Conservation (phyloP, 1,140 invertebrate species). For the Chlorops oryzae region DNA sequence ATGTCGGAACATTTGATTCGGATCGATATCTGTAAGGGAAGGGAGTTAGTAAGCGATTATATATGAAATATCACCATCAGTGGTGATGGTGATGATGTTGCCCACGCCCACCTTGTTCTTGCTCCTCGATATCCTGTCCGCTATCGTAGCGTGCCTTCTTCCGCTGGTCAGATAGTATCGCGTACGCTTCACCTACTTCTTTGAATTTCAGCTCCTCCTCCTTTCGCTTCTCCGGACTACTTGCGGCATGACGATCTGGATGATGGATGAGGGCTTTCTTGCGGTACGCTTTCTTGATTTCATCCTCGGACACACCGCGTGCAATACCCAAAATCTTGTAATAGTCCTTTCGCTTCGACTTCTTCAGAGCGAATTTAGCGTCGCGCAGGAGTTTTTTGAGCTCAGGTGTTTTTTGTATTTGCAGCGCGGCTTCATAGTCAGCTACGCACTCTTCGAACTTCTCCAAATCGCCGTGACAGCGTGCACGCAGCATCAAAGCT, state of each 20-base stretch:
- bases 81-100: too few species aligned
- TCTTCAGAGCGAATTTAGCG: constrained; percentile 81
- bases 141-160: constrained; percentile 89
- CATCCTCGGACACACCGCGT: constrained; percentile 80
- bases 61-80: neutral
- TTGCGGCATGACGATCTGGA: constrained; percentile 86
- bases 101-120: constrained; percentile 28
- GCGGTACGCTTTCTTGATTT: constrained; percentile 94
- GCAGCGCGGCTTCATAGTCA: constrained; percentile 83
- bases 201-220: constrained; percentile 95
- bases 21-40: constrained; percentile 35
- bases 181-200: constrained; percentile 95
- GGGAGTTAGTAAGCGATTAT: constrained; percentile 9
- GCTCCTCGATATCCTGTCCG: constrained; percentile 79
- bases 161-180: constrained; percentile 85
- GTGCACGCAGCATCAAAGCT: constrained; percentile 77
- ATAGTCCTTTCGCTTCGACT: constrained; percentile 94
- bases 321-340: constrained; percentile 91
- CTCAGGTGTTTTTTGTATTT: constrained; percentile 77
- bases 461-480: constrained; percentile 76
- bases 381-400: constrained; percentile 71
- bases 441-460: constrained; percentile 84
- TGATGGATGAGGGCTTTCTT: constrained; percentile 81
- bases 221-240: constrained; percentile 72
- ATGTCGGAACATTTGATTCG: constrained; percentile 43